Evolutionary conservation across 92 coral and sea anemone species (phyloP).

Genomic region (Phymanthus crucifer): DNA sequence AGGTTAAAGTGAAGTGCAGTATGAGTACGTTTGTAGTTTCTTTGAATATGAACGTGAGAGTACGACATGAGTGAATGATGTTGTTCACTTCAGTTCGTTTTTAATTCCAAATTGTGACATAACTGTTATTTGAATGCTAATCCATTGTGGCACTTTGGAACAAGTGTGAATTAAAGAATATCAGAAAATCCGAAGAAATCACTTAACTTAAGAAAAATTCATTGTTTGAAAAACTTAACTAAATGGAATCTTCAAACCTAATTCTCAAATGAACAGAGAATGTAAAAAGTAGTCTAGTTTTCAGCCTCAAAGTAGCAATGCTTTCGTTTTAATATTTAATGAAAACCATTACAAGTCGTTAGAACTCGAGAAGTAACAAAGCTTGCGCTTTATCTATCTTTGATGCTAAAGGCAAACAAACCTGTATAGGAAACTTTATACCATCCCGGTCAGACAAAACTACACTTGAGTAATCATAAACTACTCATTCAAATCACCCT

Average conservation of each 20-base stretch:
- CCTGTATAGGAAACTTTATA: background rate
- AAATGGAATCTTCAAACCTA: background rate
- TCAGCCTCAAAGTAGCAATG: background rate
- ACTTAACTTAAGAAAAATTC: background rate
- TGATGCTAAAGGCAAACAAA: background rate
- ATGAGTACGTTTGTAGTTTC: background rate
- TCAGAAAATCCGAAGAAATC: background rate
- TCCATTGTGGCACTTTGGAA: background rate
- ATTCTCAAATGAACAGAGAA: background rate
- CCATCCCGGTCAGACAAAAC: background rate
- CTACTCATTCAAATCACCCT: background rate
- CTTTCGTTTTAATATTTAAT: background rate
- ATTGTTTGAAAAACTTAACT: background rate
- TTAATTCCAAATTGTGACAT: background rate
- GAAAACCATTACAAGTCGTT: background rate
- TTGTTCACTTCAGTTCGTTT: constrained; percentile 1
- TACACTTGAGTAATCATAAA: background rate
- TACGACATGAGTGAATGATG: background rate
- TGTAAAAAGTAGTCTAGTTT: background rate
- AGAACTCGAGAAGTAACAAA: constrained; percentile 3
- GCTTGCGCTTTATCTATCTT: constrained; percentile 5
- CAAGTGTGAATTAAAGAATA: background rate
- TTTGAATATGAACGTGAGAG: background rate
- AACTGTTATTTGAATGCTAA: background rate
- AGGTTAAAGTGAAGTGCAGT: background rate